phyloP scores from a whole-genome alignment of 2,888 invertebrate species.

The Brenthis ino region DNA sequence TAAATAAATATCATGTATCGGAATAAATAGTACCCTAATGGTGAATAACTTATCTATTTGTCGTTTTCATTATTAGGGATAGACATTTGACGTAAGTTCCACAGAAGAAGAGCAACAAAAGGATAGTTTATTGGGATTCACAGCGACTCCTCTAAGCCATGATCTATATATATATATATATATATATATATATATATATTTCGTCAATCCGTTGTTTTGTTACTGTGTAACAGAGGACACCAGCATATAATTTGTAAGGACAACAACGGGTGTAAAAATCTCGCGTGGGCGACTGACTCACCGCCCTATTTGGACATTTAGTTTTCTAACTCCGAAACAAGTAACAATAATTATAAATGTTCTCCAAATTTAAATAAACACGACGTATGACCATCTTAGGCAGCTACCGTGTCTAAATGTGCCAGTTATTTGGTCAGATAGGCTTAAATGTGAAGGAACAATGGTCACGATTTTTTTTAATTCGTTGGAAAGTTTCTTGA shows the following conservation, averaged over 20 bases:
- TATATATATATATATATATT: too few relatives aligned
- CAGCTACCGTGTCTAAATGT: slow-evolving; percentile 55
- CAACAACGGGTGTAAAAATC: slow-evolving; percentile 39
- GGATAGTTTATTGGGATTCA: too few relatives aligned
- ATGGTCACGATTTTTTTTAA: slow-evolving; percentile 32
- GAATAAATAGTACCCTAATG: too few relatives aligned
- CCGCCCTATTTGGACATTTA: slow-evolving; percentile 46
- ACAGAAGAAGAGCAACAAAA: too few relatives aligned
- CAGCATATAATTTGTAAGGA: background rate
- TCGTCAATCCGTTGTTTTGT: background rate
- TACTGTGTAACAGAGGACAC: background rate
- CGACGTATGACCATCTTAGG: slow-evolving; percentile 54
- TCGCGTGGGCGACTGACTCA: slow-evolving; percentile 53
- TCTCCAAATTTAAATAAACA: slow-evolving; percentile 56
- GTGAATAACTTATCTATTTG: too few relatives aligned
- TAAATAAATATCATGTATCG: too few relatives aligned
- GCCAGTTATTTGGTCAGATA: slow-evolving; percentile 45
- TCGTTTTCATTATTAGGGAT: too few relatives aligned
- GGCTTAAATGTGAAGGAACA: slow-evolving; percentile 28
- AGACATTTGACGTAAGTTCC: too few relatives aligned
- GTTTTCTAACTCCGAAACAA: slow-evolving; percentile 47
- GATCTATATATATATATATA: too few relatives aligned
- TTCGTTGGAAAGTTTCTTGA: slow-evolving; percentile 7
- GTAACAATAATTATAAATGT: slow-evolving; percentile 49
- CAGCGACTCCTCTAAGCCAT: too few relatives aligned